phyloP scores from a whole-genome alignment of 2,888 invertebrate genomes.

The Dryomyza anilis region DNA sequence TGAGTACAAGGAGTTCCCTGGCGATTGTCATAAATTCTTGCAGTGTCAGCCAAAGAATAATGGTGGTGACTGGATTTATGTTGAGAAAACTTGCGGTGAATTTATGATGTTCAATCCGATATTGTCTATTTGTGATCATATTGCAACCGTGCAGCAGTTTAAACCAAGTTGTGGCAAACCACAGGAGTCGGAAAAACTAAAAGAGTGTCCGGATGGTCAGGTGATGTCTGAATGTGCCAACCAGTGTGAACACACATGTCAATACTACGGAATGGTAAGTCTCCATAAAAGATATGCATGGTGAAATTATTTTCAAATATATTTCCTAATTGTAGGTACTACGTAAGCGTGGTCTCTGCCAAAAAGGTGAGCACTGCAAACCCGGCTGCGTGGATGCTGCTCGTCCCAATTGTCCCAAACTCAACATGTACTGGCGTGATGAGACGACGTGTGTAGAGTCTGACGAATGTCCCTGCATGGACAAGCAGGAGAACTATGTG shows the following conservation, averaged over 20 bases:
- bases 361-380: conserved; percentile 51
- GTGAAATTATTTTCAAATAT: too few species aligned
- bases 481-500: conserved; percentile 68
- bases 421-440: conserved; percentile 73
- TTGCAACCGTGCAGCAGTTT: conserved; percentile 64
- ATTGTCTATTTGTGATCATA: conserved; percentile 71
- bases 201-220: conserved; percentile 61
- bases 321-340: conserved; percentile 47
- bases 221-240: conserved; percentile 74
- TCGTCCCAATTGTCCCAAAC: conserved; percentile 63
- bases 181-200: conserved; percentile 26
- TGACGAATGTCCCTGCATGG: conserved; percentile 78
- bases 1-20: conserved; percentile 68
- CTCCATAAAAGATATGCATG: neutral
- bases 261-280: conserved; percentile 65
- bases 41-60: conserved; percentile 67
- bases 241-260: conserved; percentile 74
- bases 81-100: conserved; percentile 71
- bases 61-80: conserved; percentile 61
- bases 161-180: conserved; percentile 67
- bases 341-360: conserved; percentile 53
- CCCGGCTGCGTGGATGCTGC: conserved; percentile 57
- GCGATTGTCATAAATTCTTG: conserved; percentile 72
- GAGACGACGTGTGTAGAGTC: conserved; percentile 72
- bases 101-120: conserved; percentile 72